These are phyloP conservation scores for Orcinus orca DNA, from an alignment of 2,113 vertebrate species.

Conservation along the genomic window DNA sequence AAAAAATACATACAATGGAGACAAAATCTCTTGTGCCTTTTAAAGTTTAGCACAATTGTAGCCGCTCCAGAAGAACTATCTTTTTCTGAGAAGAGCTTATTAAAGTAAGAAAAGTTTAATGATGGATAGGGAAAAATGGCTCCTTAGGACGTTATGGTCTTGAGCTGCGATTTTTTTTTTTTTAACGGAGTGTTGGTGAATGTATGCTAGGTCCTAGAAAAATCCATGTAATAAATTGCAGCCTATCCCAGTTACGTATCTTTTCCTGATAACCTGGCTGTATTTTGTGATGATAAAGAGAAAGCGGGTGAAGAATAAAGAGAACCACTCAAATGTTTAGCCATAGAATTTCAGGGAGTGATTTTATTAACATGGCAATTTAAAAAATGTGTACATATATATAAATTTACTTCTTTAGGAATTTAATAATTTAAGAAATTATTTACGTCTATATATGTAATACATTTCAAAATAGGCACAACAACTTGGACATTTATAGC, in stretches of 20 bases:
- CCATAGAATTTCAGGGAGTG: background rate
- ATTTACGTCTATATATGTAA: conserved; percentile 2
- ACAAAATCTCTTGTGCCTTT: background rate
- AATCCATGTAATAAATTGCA: background rate
- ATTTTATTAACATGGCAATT: background rate
- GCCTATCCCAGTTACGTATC: background rate
- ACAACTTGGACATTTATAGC: conserved; percentile 42
- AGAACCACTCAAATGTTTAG: background rate
- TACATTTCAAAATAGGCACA: conserved; percentile 22
- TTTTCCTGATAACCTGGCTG: background rate
- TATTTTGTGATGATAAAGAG: background rate
- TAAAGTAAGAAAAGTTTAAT: background rate
- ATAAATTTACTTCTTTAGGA: background rate
- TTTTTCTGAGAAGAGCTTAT: background rate
- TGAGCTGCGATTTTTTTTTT: background rate
- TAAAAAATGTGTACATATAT: background rate
- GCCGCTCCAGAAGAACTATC: background rate
- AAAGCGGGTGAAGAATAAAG: background rate
- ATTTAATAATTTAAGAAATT: conserved; percentile 16
- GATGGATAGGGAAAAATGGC: background rate
- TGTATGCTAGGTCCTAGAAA: background rate
- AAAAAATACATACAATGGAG: background rate
- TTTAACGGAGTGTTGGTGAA: background rate
- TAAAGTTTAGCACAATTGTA: background rate
- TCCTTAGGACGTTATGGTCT: background rate